Conservation (phyloP, 1,140 invertebrate genomes). For the Zaprionus tsacasi region DNA sequence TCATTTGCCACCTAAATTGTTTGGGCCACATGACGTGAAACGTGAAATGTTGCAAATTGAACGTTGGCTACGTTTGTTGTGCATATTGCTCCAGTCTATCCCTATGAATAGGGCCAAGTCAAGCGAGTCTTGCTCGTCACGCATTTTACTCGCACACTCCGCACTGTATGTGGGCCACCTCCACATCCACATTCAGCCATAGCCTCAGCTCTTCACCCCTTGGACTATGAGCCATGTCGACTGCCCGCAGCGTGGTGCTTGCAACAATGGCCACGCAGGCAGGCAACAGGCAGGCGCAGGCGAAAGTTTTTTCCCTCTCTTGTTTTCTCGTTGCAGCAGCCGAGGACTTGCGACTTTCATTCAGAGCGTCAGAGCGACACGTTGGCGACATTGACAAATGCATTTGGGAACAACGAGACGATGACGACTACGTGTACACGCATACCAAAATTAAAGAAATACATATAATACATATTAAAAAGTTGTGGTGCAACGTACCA, state of each 20-base stretch:
- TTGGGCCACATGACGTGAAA: slow-evolving; percentile 45
- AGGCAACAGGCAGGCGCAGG: slow-evolving; percentile 55
- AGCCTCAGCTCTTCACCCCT: neutral
- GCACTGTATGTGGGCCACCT: slow-evolving; percentile 16
- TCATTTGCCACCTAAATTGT: slow-evolving; percentile 78
- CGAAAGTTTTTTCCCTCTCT: slow-evolving; percentile 66
- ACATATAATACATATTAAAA: slow-evolving; percentile 23
- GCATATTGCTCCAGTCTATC: slow-evolving; percentile 25
- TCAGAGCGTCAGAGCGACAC: slow-evolving; percentile 55
- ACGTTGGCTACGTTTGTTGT: slow-evolving; percentile 12
- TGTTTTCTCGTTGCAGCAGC: slow-evolving; percentile 37
- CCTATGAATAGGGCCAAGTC: slow-evolving; percentile 61
- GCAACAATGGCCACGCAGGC: slow-evolving; percentile 61
- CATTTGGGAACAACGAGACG: slow-evolving; percentile 64
- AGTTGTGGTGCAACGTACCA: slow-evolving; percentile 7
- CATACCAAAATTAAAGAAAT: slow-evolving; percentile 49
- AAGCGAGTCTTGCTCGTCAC: slow-evolving; percentile 50
- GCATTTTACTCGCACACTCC: slow-evolving; percentile 29
- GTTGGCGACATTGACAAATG: slow-evolving; percentile 77
- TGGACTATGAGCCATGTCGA: slow-evolving; percentile 51
- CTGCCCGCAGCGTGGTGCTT: slow-evolving; percentile 59
- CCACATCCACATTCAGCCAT: neutral
- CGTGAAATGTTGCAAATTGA: slow-evolving; percentile 72
- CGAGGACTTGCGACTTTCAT: slow-evolving; percentile 39
- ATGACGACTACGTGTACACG: slow-evolving; percentile 58